Evolutionary conservation across 2,888 invertebrate species (phyloP), one percentile per base, ranked within the genome.

Genomic region (Agapostemon virescens): DNA sequence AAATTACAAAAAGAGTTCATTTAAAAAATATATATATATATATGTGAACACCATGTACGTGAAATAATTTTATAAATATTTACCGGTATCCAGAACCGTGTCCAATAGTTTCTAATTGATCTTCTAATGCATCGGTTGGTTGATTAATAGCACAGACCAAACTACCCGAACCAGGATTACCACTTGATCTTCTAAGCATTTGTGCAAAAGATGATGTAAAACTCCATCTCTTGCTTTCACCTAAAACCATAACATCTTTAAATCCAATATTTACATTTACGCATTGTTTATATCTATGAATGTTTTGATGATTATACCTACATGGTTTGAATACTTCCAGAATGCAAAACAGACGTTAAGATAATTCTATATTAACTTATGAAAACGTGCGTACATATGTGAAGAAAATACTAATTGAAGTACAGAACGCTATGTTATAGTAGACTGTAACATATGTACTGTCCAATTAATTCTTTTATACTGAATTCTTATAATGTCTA

Each of bases 121-220:
- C 88, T 81, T 91, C 91, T 30, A 89, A 88, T 81, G 88, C 88
- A 73, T 88, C 88, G 20, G 88, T 85, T 5, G 88, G 83, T 58
- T 90, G 89, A 77, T 81, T 88, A 1, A 80, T 30, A 38, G 88
- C 86, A 79, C 85, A 87, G 30, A 79, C 74, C 80, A 87, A 85
- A 81, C 84, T 90, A 81, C 71, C 85, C 38, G 94, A 91, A 38
- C 94, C 90, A 40, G 91, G 90, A 72, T 82, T 91, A 49, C 93
- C 88, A 84, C 95, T 94, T 77, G 96, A 95, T 84, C 95, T 93
- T 88, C 95, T 94, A 85, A 97, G 96, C 93, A 97, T 95, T 88
- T 95, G 96, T 1, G 96, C 95, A 70, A 97, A 93, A 36, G 96
- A 96, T 67, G 95, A 94, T 45, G 97, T 96, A 49, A 98, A 93